Conservation (phyloP, 2,888 invertebrate genomes). For the Epistrophe eligans region DNA sequence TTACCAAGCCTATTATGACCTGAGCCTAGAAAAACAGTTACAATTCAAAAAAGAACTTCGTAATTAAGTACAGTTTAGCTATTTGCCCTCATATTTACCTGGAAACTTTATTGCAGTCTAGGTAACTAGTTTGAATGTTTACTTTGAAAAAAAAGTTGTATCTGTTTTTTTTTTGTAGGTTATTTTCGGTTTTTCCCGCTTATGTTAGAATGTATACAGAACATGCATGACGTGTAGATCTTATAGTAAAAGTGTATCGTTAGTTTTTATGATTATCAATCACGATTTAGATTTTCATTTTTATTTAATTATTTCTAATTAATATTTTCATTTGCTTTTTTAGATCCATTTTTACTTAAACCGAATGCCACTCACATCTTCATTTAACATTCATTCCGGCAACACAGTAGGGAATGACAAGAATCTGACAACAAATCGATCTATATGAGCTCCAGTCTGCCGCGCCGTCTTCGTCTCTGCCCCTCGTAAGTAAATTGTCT, state of each 20-base stretch:
- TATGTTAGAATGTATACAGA: not conserved
- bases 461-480: not conserved
- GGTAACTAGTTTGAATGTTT: not conserved
- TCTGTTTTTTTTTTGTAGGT: not conserved
- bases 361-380: constrained; percentile 29
- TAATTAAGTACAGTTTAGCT: constrained; percentile 22
- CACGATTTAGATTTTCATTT: not conserved
- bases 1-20: not conserved
- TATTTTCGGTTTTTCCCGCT: not conserved
- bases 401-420: constrained; percentile 22
- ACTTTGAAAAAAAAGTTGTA: not conserved
- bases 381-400: constrained; percentile 57
- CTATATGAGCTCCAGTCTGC: constrained; percentile 11
- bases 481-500: constrained; percentile 6
- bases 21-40: constrained; percentile 6
- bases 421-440: constrained; percentile 40
- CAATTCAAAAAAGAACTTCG: constrained; percentile 5
- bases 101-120: constrained; percentile 14
- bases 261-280: constrained; percentile 1
- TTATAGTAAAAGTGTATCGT: constrained; percentile 16
- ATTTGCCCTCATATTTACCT: constrained; percentile 12
- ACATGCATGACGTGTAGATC: not conserved
- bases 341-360: not conserved
- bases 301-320: constrained; percentile 9
- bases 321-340: not conserved